A percentile compares a stretch with the other conserved stretches of the same genome.
These are phyloP conservation scores for Apodemia hepburni DNA, from an alignment of 2,888 invertebrate genomes.

Conservation along the genomic window DNA sequence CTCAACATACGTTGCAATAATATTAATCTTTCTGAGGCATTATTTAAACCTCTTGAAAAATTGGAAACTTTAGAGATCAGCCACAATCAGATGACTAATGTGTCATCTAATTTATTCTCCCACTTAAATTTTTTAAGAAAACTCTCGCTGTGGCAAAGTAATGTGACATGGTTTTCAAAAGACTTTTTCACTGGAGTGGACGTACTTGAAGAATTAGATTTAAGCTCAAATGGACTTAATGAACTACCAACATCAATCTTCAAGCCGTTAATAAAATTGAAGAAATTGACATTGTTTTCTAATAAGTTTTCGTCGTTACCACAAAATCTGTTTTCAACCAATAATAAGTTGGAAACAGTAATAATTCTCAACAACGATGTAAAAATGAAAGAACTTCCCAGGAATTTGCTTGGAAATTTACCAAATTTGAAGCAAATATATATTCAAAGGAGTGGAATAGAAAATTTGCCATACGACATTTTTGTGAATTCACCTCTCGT, in stretches of 20 bases:
- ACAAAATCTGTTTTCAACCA: slow-evolving; percentile 77
- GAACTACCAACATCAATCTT: slow-evolving; percentile 82
- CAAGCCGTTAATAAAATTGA: slow-evolving; percentile 79
- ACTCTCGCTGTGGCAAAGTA: slow-evolving; percentile 86
- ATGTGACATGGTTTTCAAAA: slow-evolving; percentile 81
- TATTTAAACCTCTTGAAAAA: slow-evolving; percentile 77
- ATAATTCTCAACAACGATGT: slow-evolving; percentile 80
- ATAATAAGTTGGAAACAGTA: slow-evolving; percentile 73
- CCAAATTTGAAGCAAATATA: slow-evolving; percentile 76
- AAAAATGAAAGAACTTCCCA: slow-evolving; percentile 78
- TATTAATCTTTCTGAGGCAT: slow-evolving; percentile 75
- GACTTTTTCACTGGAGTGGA: slow-evolving; percentile 82
- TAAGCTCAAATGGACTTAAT: slow-evolving; percentile 83
- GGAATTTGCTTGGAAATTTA: slow-evolving; percentile 81
- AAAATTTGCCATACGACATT: slow-evolving; percentile 79
- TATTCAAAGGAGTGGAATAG: slow-evolving; percentile 78
- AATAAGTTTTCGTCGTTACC: slow-evolving; percentile 84
- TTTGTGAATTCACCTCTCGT: slow-evolving; percentile 81
- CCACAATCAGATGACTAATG: slow-evolving; percentile 81
- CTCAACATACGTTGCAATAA: slow-evolving; percentile 83
- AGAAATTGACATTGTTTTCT: slow-evolving; percentile 82
- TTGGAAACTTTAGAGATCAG: slow-evolving; percentile 83
- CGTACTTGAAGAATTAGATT: slow-evolving; percentile 83
- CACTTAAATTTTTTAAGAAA: slow-evolving; percentile 80
- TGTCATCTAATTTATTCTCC: slow-evolving; percentile 82